phyloP scores from a whole-genome alignment of 2,797 vertebrate species.

The Myioborus melanocephalus region DNA sequence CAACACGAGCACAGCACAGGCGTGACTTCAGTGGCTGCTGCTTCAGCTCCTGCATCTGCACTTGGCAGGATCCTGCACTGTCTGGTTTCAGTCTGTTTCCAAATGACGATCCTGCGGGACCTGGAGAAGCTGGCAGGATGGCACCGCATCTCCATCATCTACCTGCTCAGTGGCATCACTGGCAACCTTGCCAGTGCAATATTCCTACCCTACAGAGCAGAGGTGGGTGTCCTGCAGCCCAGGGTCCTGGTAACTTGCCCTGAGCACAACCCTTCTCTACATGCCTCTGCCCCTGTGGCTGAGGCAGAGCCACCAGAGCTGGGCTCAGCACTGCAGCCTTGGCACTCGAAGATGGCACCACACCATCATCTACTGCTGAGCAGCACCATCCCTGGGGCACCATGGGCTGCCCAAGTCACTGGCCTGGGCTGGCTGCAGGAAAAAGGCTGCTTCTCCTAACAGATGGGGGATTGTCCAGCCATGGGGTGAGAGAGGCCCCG shows the following conservation, averaged over 20 bases:
- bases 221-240: constrained; percentile 73
- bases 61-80: constrained; percentile 93
- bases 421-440: neutral
- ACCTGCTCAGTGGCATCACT: constrained; percentile 94
- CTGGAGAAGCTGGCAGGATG: constrained; percentile 97
- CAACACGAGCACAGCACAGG: neutral
- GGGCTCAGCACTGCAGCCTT: neutral
- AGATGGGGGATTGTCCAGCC: neutral
- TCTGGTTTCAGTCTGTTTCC: constrained; percentile 93
- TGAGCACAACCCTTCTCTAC: neutral
- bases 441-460: neutral
- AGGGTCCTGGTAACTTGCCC: neutral
- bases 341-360: neutral
- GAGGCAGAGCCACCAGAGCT: neutral
- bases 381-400: neutral
- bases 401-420: neutral
- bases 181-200: constrained; percentile 97
- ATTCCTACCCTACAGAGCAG: constrained; percentile 94
- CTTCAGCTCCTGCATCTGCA: constrained; percentile 44
- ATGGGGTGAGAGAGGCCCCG: accelerated
- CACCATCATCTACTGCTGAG: neutral
- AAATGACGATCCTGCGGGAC: constrained; percentile 97
- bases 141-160: constrained; percentile 98
- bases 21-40: neutral
- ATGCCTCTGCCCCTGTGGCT: neutral